Base-by-base conservation (phyloP, 2,113 vertebrate species). In the Sinocyclocheilus anshuiensis region DNA sequence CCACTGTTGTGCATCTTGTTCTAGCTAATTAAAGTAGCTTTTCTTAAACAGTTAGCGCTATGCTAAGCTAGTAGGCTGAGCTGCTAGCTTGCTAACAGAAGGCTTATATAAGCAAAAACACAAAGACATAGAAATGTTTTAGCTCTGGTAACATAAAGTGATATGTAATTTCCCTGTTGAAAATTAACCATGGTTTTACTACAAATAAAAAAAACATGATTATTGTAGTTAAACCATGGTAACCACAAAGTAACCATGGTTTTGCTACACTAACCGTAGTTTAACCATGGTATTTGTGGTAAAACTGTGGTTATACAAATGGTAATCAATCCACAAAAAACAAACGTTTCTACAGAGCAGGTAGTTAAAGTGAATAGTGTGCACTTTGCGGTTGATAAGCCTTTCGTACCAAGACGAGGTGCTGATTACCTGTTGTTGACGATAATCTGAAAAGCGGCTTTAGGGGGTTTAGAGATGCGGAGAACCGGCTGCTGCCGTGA, bases 401-500 rank as follows among this genome's bases (percentile, higher is more conserved):
- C 92, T 88, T 93, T 90, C 92, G 90, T 93, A 92, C 92, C 91
- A 89, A 91, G 89, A 89, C 90, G 90, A 85, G 59, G 9, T 72
- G 77, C 89, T 90, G 93, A 93, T 93, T 93, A 90, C 93, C 91
- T 88, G 90, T 93, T 93, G 92, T 91, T 15, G 78, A 88, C 82
- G 90, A 85, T 94, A 93, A 95, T 94, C 94, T 92, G 90, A 92
- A 94, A 94, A 95, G 94, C 93, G 91, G 92, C 93, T 94, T 94
- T 48, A 48, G 91, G 77, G 57, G 93, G 90, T 83, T 83, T 83
- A 83, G 7, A 83, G 65, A 55, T 20, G 45, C 63, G 24, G 80
- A 82, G 63, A 82, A 82, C 63, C 42, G 18, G 80, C 81, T 72
- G 79, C 61, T 81, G 59, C 24, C 42, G 1, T 9, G 36, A 83